These are phyloP conservation scores for Tetrapedia diversipes DNA, from an alignment of 2,888 invertebrate genomes.

Conservation along the genomic window DNA sequence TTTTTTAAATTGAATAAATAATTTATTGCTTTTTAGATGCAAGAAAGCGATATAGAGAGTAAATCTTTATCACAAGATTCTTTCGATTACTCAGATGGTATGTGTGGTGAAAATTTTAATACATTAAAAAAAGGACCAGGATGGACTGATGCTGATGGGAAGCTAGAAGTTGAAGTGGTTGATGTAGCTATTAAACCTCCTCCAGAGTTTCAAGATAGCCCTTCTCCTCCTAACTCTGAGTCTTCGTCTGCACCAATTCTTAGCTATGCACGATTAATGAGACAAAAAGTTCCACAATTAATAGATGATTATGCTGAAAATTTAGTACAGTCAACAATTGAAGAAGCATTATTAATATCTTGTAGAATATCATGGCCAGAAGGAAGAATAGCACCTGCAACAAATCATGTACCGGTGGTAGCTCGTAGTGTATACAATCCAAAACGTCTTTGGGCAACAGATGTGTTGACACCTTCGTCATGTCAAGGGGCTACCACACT, in stretches of 20 bases:
- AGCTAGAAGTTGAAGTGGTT: conserved; percentile 84
- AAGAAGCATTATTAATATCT: conserved; percentile 83
- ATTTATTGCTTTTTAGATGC: conserved; percentile 84
- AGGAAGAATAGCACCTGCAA: conserved; percentile 74
- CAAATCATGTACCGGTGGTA: conserved; percentile 68
- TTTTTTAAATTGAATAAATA: not conserved
- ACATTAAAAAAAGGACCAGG: conserved; percentile 91
- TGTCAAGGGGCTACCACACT: conserved; percentile 78
- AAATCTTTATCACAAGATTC: conserved; percentile 91
- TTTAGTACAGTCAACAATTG: conserved; percentile 83
- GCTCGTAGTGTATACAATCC: conserved; percentile 67
- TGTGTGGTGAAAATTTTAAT: conserved; percentile 92
- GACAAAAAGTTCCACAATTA: conserved; percentile 70
- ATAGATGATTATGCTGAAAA: conserved; percentile 83
- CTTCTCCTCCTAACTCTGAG: conserved; percentile 81
- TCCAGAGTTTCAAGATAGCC: conserved; percentile 91
- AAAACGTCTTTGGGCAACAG: conserved; percentile 84
- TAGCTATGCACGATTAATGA: conserved; percentile 67
- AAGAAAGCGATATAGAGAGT: conserved; percentile 92
- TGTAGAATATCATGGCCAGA: conserved; percentile 82
- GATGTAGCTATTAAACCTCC: conserved; percentile 91
- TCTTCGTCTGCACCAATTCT: conserved; percentile 78
- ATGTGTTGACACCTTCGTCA: conserved; percentile 85
- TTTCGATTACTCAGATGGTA: conserved; percentile 90
- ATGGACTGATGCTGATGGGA: conserved; percentile 83